phyloP scores from a whole-genome alignment of 2,797 vertebrate genomes.

The Molothrus ater region DNA sequence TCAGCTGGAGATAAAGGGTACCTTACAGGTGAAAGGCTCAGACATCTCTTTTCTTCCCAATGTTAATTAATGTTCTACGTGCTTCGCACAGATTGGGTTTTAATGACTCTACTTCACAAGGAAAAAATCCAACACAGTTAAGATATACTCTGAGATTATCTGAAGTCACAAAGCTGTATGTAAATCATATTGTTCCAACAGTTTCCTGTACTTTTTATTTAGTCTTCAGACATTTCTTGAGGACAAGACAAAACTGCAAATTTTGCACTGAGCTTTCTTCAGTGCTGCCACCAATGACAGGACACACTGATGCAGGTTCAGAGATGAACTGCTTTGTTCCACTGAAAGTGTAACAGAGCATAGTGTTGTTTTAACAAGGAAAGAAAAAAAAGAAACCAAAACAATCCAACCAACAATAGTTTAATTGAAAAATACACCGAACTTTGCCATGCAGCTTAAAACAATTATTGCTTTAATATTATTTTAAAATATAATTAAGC shows the following conservation, averaged over 20 bases:
- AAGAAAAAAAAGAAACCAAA: neutral
- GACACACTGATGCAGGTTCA: neutral
- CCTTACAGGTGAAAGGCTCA: conserved; percentile 51
- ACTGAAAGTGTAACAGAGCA: neutral
- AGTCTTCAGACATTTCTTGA: neutral
- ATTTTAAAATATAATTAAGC: neutral
- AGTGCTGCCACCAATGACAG: neutral
- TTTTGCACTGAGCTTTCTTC: neutral
- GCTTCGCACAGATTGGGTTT: conserved; percentile 6
- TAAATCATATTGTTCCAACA: neutral
- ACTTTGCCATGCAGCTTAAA: neutral
- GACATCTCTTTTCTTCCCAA: conserved; percentile 6
- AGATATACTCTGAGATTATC: neutral
- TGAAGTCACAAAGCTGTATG: neutral
- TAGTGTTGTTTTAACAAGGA: neutral
- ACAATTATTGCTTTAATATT: neutral
- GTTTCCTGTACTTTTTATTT: neutral
- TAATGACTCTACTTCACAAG: neutral
- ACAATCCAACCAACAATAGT: fast-evolving
- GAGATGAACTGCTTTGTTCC: neutral
- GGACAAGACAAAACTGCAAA: neutral
- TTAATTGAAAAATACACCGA: neutral
- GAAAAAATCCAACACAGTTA: neutral
- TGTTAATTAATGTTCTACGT: conserved; percentile 45
- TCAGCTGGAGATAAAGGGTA: conserved; percentile 55